Conservation (phyloP, 2,113 vertebrate genomes). For the rat (Rattus norvegicus) region GRCr8 NC_086032.1:53781501-53782000, state of each 20-base stretch:
- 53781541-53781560: background rate
- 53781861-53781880: background rate
- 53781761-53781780: background rate
- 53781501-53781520: background rate
- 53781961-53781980: background rate
- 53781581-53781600: background rate
- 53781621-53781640: background rate
- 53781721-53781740: background rate
- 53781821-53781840: background rate
- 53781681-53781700: background rate
- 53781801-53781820: background rate
- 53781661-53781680: background rate
- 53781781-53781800: background rate
- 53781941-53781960: background rate
- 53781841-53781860: background rate
- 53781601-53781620: background rate
- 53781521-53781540: background rate
- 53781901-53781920: background rate
- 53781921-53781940: background rate
- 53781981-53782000: background rate
- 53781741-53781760: background rate
- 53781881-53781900: background rate
- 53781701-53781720: background rate
- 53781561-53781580: background rate
- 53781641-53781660: background rate